Evolutionary conservation across 1,140 invertebrate species (phyloP).

Genomic region (Drosophila prosaltans): DNA sequence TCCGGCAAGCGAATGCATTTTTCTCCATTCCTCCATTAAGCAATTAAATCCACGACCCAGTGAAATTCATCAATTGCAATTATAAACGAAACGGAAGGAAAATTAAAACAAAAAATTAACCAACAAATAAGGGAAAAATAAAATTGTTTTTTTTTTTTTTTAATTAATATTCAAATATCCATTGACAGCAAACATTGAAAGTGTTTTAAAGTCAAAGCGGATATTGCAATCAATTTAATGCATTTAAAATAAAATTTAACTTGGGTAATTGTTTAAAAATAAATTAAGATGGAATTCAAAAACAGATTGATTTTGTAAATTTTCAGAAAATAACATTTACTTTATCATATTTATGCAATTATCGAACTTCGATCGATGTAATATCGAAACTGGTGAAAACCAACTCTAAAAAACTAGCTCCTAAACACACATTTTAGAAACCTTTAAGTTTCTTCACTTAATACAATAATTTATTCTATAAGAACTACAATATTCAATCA

Average conservation of each 20-base stretch:
- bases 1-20: conserved; percentile 26
- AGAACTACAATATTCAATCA: too few species aligned
- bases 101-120: conserved; percentile 28
- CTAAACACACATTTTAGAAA: too few species aligned
- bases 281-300: too few species aligned
- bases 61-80: conserved; percentile 73
- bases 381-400: too few species aligned
- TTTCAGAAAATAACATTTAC: too few species aligned
- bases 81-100: conserved; percentile 31
- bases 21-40: conserved; percentile 65
- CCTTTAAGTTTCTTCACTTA: too few species aligned
- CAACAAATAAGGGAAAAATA: conserved; percentile 2
- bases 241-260: not conserved
- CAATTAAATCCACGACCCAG: conserved; percentile 57
- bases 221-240: conserved; percentile 12
- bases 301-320: too few species aligned
- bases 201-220: conserved; percentile 51
- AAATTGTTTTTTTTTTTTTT: conserved; percentile 28
- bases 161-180: conserved; percentile 46
- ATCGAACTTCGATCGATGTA: too few species aligned
- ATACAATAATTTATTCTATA: too few species aligned
- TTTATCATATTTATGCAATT: too few species aligned
- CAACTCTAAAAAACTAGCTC: too few species aligned
- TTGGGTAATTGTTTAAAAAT: not conserved
- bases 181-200: conserved; percentile 65